Evolutionary conservation across 2,797 vertebrate genomes (phyloP), one percentile per base, ranked within the genome.

Genomic region (Syndactyla subalaris): DNA sequence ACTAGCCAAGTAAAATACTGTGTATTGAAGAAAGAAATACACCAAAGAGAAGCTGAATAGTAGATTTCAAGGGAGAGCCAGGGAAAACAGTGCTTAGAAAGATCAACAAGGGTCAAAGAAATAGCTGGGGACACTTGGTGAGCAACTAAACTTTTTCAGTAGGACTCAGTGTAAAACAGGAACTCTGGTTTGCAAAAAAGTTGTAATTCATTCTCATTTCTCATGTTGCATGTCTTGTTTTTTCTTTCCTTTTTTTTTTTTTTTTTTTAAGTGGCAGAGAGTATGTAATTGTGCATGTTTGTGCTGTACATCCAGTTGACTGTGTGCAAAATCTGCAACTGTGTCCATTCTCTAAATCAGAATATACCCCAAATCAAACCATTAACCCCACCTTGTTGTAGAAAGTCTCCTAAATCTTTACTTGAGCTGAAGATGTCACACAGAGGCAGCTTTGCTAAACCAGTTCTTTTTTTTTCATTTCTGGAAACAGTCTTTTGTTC

Each of bases 351-450:
- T 66, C 19, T 77, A 89, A 85, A 54, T 7, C 20, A 74, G 26
- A 67, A 62, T 10, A 17, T 5, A 32, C 1, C 7, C 3, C 27
- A 81, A 81, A 59, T n/a, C 15, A 67, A 81, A 81, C 6, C 6
- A 21, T 63, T 77, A 36, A 32, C 15, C 15, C 15, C 15, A 63
- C 7, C 5, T 46, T 52, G 5, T 12, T 68, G 12, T 24, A 48
- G 32, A 61, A 78, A 52, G 21, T 24, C 30, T 75, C 23, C 30
- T 19, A 81, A 68, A 34, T 43, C 8, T 23, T 78, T 75, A 26
- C 23, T 45, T 16, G 20, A 72, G 5, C 11, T 87, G 54, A 41
- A 86, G 21, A 61, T 0, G 0, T 2, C 52, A 29, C 21, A 36
- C 7, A 49, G 22, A 71, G 26, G 39, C 7, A 55, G 12, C 2